Conservation (phyloP, 2,113 vertebrate genomes). For the Otocyon megalotis region DNA sequence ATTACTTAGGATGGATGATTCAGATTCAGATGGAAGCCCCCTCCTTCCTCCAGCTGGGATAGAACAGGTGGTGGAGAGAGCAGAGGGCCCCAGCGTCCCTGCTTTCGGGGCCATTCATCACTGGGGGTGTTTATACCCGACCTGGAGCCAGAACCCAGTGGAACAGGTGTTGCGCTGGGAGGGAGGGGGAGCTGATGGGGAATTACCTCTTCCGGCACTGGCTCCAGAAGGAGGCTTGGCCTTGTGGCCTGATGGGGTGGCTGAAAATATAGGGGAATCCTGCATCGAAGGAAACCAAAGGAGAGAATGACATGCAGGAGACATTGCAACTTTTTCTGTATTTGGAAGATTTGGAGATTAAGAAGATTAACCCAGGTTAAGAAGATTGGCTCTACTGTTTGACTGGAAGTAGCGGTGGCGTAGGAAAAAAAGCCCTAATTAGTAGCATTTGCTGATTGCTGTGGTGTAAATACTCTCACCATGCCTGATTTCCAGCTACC, state of each 20-base stretch:
- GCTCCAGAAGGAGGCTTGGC: background rate
- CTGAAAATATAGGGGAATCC: background rate
- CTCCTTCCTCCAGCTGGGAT: slow-evolving; percentile 64
- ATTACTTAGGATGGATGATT: slow-evolving; percentile 74
- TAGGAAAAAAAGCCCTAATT: background rate
- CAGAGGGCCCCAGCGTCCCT: background rate
- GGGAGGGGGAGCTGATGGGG: background rate
- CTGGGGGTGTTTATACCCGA: background rate
- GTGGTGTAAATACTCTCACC: background rate
- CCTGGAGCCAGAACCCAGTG: background rate
- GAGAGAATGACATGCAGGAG: background rate
- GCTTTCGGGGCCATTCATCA: background rate
- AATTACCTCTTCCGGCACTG: background rate
- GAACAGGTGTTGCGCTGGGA: background rate
- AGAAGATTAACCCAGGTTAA: background rate
- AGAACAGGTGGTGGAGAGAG: slow-evolving; percentile 71
- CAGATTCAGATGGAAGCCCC: background rate
- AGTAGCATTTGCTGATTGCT: background rate
- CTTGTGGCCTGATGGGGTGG: background rate
- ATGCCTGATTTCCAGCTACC: background rate
- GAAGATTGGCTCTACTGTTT: background rate
- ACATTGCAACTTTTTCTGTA: background rate
- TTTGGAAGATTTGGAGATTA: background rate
- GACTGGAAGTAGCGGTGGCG: rapidly evolving
- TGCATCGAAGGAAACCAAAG: background rate